phyloP scores from a whole-genome alignment of 1,140 invertebrate genomes.

The Drosophila ambigua region DNA sequence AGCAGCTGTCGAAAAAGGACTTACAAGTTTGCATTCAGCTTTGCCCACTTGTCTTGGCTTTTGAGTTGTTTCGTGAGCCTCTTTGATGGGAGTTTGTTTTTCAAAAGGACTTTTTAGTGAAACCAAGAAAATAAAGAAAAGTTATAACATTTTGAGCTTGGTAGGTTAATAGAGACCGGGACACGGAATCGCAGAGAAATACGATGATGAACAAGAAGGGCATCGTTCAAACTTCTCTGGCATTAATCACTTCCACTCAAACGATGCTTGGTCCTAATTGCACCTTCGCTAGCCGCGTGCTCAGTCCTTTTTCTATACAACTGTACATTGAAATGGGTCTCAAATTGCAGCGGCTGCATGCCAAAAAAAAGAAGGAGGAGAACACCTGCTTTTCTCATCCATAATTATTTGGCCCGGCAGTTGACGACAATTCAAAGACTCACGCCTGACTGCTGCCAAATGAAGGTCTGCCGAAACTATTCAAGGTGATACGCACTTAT shows the following conservation, averaged over 20 bases:
- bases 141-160: conserved; percentile 30
- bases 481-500: not conserved
- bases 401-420: conserved; percentile 4
- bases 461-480: not conserved
- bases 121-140: conserved; percentile 25
- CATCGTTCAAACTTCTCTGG: conserved; percentile 7
- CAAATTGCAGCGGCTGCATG: conserved; percentile 69
- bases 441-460: conserved; percentile 50
- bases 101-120: conserved; percentile 31
- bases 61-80: conserved; percentile 57
- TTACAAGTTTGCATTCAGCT: conserved; percentile 65
- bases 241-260: conserved; percentile 69
- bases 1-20: conserved; percentile 78
- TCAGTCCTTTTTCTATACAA: conserved; percentile 39
- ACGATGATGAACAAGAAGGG: not conserved
- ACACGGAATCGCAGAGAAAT: not conserved
- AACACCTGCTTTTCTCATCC: conserved; percentile 50
- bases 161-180: not conserved
- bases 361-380: conserved; percentile 25
- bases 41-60: conserved; percentile 60
- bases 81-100: conserved; percentile 59
- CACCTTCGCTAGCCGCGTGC: conserved; percentile 51
- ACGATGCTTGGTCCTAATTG: conserved; percentile 46
- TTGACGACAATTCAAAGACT: conserved; percentile 3
- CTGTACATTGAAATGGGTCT: conserved; percentile 65